These are phyloP conservation scores for Sebastes cheni DNA, from an alignment of 2,797 vertebrate genomes.

Conservation along the genomic window DNA sequence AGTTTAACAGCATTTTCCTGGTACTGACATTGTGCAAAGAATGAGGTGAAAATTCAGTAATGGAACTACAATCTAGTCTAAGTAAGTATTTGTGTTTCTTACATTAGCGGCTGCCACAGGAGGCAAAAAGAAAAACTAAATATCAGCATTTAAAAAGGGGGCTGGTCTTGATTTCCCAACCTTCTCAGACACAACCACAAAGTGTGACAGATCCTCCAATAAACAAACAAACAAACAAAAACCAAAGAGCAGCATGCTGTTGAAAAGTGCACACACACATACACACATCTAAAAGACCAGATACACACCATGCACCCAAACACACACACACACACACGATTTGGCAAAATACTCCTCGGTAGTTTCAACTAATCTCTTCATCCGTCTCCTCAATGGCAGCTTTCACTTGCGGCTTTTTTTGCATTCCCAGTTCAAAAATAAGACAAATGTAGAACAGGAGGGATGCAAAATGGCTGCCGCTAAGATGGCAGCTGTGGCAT, in stretches of 20 bases:
- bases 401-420: constrained; percentile 24
- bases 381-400: constrained; percentile 29
- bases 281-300: constrained; percentile 10
- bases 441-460: constrained; percentile 28
- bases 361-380: constrained; percentile 41
- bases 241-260: constrained; percentile 96
- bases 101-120: neutral
- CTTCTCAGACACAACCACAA: constrained; percentile 67
- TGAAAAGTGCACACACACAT: constrained; percentile 74
- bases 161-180: neutral
- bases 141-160: constrained; percentile 12
- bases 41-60: neutral
- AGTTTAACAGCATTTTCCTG: neutral
- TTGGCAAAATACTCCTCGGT: constrained; percentile 90
- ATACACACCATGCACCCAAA: constrained; percentile 48
- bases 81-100: neutral
- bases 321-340: constrained; percentile 50
- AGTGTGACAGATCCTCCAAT: constrained; percentile 83
- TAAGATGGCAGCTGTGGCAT: constrained; percentile 32
- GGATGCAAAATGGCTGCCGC: constrained; percentile 44
- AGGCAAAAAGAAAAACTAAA: neutral
- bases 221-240: constrained; percentile 60
- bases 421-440: constrained; percentile 41
- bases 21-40: constrained; percentile 7
- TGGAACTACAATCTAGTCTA: neutral